Conservation (phyloP, 2,113 vertebrate species). For the Serilophus lunatus region DNA sequence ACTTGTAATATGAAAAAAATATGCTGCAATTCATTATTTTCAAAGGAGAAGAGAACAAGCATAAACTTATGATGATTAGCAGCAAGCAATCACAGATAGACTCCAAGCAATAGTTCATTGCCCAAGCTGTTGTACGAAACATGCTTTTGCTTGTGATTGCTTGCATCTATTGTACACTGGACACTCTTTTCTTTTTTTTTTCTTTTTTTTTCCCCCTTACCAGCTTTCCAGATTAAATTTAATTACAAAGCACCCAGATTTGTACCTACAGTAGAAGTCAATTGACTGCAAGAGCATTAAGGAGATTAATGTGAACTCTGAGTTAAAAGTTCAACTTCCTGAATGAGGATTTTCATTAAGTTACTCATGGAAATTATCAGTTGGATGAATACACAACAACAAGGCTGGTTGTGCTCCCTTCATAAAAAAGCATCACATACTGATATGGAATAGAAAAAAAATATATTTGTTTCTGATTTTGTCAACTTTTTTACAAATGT, state of each 20-base stretch:
- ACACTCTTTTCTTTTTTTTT: neutral
- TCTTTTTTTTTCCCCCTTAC: neutral
- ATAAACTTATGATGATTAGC: slow-evolving; percentile 38
- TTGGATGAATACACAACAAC: neutral
- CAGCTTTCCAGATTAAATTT: slow-evolving; percentile 37
- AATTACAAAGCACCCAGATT: slow-evolving; percentile 21
- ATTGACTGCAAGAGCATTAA: neutral
- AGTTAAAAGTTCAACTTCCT: neutral
- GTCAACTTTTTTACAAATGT: neutral
- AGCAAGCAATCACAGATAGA: neutral
- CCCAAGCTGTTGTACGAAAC: slow-evolving; percentile 27
- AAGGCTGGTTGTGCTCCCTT: neutral
- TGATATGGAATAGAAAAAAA: neutral
- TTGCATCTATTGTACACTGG: slow-evolving; percentile 18
- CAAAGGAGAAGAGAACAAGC: neutral
- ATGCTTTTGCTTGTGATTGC: slow-evolving; percentile 46
- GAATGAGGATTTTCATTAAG: neutral
- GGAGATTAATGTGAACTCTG: neutral
- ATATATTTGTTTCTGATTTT: neutral
- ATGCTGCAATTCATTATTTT: slow-evolving; percentile 19
- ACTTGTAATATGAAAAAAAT: neutral
- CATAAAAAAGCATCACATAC: neutral
- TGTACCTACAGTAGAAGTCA: slow-evolving; percentile 52
- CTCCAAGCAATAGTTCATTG: slow-evolving; percentile 24
- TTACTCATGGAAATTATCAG: neutral